Percentiles rank a stretch among this genome's conserved stretches.
Conservation (phyloP, 2,113 vertebrate species). For the Nannobrachium achirus region DNA sequence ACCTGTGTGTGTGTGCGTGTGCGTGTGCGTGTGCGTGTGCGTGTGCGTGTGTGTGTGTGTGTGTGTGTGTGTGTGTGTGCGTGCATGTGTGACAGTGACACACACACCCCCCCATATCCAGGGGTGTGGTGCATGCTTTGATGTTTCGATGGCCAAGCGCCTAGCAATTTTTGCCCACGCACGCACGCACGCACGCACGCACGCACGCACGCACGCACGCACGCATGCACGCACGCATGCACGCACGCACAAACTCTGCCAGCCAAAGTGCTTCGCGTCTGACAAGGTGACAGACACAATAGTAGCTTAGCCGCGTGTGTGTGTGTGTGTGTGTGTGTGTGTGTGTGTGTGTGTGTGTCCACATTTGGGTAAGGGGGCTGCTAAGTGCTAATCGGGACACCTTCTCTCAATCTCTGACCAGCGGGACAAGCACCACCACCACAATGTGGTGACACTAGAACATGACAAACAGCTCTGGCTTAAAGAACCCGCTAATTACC, state of each 20-base stretch:
- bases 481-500: constrained; percentile 30
- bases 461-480: background rate
- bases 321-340: too few species aligned
- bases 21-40: background rate
- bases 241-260: background rate
- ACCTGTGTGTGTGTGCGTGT: background rate
- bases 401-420: constrained; percentile 32
- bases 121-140: constrained; percentile 45
- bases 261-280: constrained; percentile 30
- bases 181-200: background rate
- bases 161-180: constrained; percentile 32
- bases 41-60: background rate
- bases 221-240: too few species aligned
- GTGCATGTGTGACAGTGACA: constrained; percentile 2
- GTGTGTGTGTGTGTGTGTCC: too few species aligned
- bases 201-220: too few species aligned
- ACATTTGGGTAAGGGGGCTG: too few species aligned
- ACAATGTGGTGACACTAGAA: constrained; percentile 23
- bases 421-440: constrained; percentile 13
- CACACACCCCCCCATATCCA: constrained; percentile 19
- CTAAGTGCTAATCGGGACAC: constrained; percentile 19
- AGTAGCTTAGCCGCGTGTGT: background rate
- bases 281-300: constrained; percentile 60
- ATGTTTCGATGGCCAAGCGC: constrained; percentile 45
- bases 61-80: background rate